A percentile compares a stretch with the other conserved stretches of the same genome.
These are phyloP conservation scores for Cybosia mesomella DNA, from an alignment of 2,888 invertebrate genomes.

Conservation along the genomic window DNA sequence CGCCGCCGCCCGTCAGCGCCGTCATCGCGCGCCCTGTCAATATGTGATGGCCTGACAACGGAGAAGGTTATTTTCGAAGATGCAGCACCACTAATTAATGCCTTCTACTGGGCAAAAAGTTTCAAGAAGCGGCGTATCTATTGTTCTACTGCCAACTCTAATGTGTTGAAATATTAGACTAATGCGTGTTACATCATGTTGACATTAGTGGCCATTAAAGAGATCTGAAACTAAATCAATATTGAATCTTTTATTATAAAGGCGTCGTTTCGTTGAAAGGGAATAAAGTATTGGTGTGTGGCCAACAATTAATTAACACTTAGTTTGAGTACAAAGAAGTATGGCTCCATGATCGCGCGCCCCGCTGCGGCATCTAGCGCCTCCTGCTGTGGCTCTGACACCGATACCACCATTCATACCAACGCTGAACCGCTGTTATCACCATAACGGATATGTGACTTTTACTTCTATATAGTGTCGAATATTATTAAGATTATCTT, in stretches of 20 bases:
- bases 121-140: constrained; percentile 72
- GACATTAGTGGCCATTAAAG: constrained; percentile 43
- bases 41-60: constrained; percentile 80
- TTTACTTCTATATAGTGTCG: constrained; percentile 52
- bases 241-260: constrained; percentile 47
- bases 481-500: not conserved
- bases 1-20: constrained; percentile 72
- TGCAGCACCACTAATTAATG: constrained; percentile 83
- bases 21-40: constrained; percentile 80
- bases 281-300: constrained; percentile 55
- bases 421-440: constrained; percentile 66
- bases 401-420: constrained; percentile 74
- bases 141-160: constrained; percentile 78
- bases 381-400: constrained; percentile 63
- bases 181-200: constrained; percentile 49
- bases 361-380: constrained; percentile 59
- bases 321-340: constrained; percentile 63
- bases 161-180: constrained; percentile 59
- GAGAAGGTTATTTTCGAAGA: constrained; percentile 83
- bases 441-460: constrained; percentile 65
- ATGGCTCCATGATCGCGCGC: constrained; percentile 58
- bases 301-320: constrained; percentile 78
- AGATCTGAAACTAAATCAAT: constrained; percentile 43
- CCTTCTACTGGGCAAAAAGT: constrained; percentile 71
- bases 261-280: constrained; percentile 49